Evolutionary conservation across 2,797 vertebrate genomes (phyloP).

Genomic region (Lacerta agilis): DNA sequence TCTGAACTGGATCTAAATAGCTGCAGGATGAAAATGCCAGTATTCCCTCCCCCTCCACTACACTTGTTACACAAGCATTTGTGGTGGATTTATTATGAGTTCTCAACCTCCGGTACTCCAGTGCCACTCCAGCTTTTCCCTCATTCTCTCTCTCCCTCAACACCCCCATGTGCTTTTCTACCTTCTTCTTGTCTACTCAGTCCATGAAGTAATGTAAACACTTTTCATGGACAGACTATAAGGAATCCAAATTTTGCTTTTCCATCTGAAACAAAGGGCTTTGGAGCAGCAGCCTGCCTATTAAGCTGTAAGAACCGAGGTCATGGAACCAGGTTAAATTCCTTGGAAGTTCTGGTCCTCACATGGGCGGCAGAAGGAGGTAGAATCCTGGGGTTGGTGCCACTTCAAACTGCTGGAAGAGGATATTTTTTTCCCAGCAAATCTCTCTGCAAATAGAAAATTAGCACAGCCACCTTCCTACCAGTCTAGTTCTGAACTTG

Average conservation of each 20-base stretch:
- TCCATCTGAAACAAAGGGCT: background rate
- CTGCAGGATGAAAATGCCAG: background rate
- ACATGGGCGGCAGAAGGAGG: background rate
- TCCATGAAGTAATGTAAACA: background rate
- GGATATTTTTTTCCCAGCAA: background rate
- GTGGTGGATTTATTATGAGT: background rate
- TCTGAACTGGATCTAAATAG: background rate
- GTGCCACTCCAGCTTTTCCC: background rate
- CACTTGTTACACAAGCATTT: background rate
- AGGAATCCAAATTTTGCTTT: background rate
- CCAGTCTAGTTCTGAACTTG: background rate
- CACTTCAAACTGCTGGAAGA: background rate
- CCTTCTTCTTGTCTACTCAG: background rate
- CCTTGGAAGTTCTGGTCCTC: background rate
- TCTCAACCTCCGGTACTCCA: background rate
- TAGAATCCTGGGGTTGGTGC: background rate
- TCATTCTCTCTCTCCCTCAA: too few species aligned
- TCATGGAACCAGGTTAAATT: background rate
- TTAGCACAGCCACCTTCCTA: background rate
- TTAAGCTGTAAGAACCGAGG: background rate
- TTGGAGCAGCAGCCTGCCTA: background rate
- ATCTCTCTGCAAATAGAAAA: background rate
- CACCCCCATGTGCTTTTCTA: background rate
- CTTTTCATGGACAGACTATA: background rate
- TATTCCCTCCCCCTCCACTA: background rate